These are phyloP conservation scores for Drosophila rhopaloa DNA, from an alignment of 1,140 invertebrate genomes.

Conservation along the genomic window DNA sequence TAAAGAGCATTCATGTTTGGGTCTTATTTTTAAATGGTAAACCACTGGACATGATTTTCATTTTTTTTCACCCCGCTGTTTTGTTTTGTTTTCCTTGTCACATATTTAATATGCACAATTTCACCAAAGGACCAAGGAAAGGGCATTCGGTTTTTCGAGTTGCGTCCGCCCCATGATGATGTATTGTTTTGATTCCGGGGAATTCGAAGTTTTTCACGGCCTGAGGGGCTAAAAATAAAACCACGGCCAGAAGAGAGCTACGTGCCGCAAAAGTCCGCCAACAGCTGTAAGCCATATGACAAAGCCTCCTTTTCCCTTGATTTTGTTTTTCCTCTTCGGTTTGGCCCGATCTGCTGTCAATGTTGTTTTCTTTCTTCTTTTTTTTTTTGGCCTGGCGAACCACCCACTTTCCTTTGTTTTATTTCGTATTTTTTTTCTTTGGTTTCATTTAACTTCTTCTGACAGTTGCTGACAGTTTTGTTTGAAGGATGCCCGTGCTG, in stretches of 20 bases:
- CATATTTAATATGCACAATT: slow-evolving; percentile 78
- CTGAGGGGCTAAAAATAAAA: slow-evolving; percentile 73
- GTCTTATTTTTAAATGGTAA: neutral
- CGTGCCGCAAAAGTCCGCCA: slow-evolving; percentile 12
- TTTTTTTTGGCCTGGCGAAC: slow-evolving; percentile 1
- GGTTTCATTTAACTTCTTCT: slow-evolving; percentile 72
- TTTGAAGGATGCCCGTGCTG: slow-evolving; percentile 67
- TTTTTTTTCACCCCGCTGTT: neutral
- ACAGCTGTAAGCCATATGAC: slow-evolving; percentile 39
- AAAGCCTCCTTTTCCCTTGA: slow-evolving; percentile 8
- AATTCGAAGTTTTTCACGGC: slow-evolving; percentile 46
- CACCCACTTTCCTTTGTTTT: slow-evolving; percentile 42
- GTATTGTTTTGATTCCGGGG: slow-evolving; percentile 67
- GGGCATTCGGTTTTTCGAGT: slow-evolving; percentile 4
- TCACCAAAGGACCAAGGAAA: slow-evolving; percentile 45
- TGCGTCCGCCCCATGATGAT: slow-evolving; percentile 49
- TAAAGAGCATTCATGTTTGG: neutral
- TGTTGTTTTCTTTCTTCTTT: slow-evolving; percentile 28
- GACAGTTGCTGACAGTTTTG: slow-evolving; percentile 80
- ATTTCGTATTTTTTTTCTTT: slow-evolving; percentile 32
- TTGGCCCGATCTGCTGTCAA: slow-evolving; percentile 42
- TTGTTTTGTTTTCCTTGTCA: slow-evolving; percentile 34
- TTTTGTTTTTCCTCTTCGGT: neutral
- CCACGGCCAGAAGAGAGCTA: neutral
- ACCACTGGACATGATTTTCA: neutral